These are phyloP conservation scores for Leptopilina clavipes DNA, from an alignment of 1,140 invertebrate genomes.

Conservation along the genomic window DNA sequence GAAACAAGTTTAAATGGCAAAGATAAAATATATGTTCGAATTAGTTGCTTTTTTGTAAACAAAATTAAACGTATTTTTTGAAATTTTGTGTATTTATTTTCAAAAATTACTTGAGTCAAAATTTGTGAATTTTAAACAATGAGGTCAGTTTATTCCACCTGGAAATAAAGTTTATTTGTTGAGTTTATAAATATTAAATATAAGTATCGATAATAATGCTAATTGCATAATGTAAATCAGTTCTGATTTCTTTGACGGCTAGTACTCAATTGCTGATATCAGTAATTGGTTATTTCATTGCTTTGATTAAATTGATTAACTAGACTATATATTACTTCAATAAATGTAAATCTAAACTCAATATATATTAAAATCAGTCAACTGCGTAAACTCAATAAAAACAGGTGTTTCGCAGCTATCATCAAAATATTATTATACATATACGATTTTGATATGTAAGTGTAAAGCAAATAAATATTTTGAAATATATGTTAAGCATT, in stretches of 20 bases:
- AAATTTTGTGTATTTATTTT: no score
- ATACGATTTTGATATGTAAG: no score
- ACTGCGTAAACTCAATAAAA: neutral
- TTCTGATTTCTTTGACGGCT: slow-evolving; percentile 7
- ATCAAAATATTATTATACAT: neutral
- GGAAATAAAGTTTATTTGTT: neutral
- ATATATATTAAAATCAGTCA: slow-evolving; percentile 8
- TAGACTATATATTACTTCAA: neutral
- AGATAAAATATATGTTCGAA: no score
- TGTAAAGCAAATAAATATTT: no score
- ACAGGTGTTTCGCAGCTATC: neutral
- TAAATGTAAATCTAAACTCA: neutral
- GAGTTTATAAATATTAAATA: slow-evolving; percentile 20
- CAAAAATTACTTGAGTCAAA: no score
- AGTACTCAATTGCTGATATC: neutral
- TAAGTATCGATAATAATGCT: neutral
- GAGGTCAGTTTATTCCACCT: neutral
- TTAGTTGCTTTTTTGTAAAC: no score
- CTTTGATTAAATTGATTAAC: slow-evolving; percentile 7
- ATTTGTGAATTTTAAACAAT: no score
- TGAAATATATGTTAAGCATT: no score
- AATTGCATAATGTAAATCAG: neutral
- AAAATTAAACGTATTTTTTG: no score
- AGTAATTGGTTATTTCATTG: neutral
- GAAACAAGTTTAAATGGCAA: no score